phyloP scores from a whole-genome alignment of 2,888 invertebrate species.

The Ichneumon xanthorius region DNA sequence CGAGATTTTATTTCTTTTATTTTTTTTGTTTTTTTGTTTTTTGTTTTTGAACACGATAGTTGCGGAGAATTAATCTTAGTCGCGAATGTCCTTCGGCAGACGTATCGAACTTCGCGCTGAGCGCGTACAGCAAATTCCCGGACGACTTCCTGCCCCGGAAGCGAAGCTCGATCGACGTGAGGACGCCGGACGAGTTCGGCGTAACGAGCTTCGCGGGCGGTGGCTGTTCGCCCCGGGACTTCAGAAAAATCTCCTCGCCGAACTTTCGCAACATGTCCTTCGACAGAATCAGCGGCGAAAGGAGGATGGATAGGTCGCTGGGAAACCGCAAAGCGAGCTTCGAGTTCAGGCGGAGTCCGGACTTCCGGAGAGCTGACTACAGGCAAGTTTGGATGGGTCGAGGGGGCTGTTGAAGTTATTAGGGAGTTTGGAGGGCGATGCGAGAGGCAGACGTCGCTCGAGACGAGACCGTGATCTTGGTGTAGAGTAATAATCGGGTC shows the following conservation, averaged over 20 bases:
- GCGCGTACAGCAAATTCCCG: conserved; percentile 80
- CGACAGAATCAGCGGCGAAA: conserved; percentile 80
- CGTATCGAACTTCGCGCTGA: conserved; percentile 66
- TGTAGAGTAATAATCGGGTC: not conserved
- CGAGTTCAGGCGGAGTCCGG: conserved; percentile 82
- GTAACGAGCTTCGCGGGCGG: conserved; percentile 74
- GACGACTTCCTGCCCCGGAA: conserved; percentile 82
- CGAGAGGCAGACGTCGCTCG: not conserved
- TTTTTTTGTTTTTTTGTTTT: too few relatives aligned
- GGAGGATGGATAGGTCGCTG: conserved; percentile 78
- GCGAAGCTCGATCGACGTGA: conserved; percentile 81
- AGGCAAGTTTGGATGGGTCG: conserved; percentile 72
- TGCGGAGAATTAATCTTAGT: not conserved
- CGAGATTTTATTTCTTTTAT: not conserved
- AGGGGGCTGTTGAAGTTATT: not conserved
- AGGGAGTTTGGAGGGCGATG: not conserved
- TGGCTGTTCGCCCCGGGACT: conserved; percentile 80
- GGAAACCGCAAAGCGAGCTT: conserved; percentile 82
- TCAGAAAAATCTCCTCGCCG: conserved; percentile 80
- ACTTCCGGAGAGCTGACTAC: conserved; percentile 81
- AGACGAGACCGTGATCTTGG: not conserved
- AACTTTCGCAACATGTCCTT: conserved; percentile 83
- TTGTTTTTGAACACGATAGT: not conserved
- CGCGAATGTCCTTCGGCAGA: conserved; percentile 17
- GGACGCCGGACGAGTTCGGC: conserved; percentile 80